Percentiles rank a stretch among this genome's conserved stretches.
Conservation (phyloP, 2,888 invertebrate genomes). For the Timema cristinae region DNA sequence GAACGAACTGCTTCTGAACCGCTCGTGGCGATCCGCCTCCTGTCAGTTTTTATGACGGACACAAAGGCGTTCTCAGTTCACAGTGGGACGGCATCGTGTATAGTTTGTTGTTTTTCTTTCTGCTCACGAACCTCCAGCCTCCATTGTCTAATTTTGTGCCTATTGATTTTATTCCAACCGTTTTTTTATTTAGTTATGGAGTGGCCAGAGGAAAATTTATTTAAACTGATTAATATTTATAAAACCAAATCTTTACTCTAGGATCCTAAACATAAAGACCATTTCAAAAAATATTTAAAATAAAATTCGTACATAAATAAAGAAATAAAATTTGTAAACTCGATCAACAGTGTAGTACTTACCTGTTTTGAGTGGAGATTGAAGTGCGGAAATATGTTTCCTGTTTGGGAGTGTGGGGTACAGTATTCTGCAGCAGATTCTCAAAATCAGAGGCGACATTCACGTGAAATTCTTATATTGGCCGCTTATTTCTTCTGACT, state of each 20-base stretch:
- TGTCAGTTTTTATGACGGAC: background rate
- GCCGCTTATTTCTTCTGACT: too few relatives aligned
- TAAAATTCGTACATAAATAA: slow-evolving; percentile 1
- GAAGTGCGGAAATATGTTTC: too few relatives aligned
- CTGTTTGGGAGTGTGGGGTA: too few relatives aligned
- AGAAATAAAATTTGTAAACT: too few relatives aligned
- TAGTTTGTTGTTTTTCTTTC: background rate
- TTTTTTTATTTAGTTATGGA: background rate
- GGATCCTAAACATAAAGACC: background rate
- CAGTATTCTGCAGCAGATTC: too few relatives aligned
- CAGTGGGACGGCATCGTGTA: background rate
- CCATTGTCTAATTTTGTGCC: background rate
- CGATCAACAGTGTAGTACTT: too few relatives aligned
- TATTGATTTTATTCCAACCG: too few relatives aligned
- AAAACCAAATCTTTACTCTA: background rate
- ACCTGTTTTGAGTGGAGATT: too few relatives aligned
- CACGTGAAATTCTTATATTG: too few relatives aligned
- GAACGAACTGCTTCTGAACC: too few relatives aligned
- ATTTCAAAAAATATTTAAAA: background rate
- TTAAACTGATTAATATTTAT: background rate
- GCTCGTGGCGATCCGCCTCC: background rate
- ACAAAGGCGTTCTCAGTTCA: background rate
- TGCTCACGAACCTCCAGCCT: background rate
- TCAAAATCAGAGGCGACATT: too few relatives aligned
- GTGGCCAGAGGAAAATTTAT: background rate